Base-by-base conservation (phyloP, 2,113 vertebrate species). In the Panthera leo region DNA sequence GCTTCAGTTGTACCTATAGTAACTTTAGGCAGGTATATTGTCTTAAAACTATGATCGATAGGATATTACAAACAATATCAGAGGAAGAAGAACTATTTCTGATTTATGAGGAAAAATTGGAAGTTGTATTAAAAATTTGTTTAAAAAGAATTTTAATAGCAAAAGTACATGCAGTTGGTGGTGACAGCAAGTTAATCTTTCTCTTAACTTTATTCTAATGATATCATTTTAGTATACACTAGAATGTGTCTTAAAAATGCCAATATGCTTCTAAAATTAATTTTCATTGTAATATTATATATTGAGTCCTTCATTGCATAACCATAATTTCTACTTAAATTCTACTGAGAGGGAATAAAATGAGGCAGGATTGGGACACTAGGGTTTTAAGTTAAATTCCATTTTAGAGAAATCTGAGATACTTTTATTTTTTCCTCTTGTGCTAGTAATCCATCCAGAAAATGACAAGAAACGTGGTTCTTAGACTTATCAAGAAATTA, bases 311-410 rank as follows among this genome's bases (percentile, higher is more conserved):
- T 92, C 27, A 45, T 68, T 88, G 21, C 12, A 89, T 83, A 92
- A 73, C 13, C 19, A 14, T 36, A 55, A 42, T 87, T 98, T 93
- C 36, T 85, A 39, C 39, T 93, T 95, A 96, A 90, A 94, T 78
- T 94, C 18, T 58, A 31, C 21, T 3, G 61, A 65, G 58, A 92
- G 34, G 63, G 51, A 79, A 97, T 84, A 39, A 92, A 98, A 76
- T 84, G 45, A 92, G 31, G 31, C 13, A 95, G 58, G 85, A 95
- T 63, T 70, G 61, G 84, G 34, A n/a, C 86, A 78, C 34, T 96
- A 7, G 71, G 87, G 58, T 94, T 83, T 95, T 61, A 86, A 61
- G 83, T 87, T 89, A 89, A 93, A 97, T 95, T 97, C 36, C 70
- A 73, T 87, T 95, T 97, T 45, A 85, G 89, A 86, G 29, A 97